These are phyloP conservation scores for Temnothorax unifasciatus DNA, from an alignment of 2,888 invertebrate species.

Conservation along the genomic window DNA sequence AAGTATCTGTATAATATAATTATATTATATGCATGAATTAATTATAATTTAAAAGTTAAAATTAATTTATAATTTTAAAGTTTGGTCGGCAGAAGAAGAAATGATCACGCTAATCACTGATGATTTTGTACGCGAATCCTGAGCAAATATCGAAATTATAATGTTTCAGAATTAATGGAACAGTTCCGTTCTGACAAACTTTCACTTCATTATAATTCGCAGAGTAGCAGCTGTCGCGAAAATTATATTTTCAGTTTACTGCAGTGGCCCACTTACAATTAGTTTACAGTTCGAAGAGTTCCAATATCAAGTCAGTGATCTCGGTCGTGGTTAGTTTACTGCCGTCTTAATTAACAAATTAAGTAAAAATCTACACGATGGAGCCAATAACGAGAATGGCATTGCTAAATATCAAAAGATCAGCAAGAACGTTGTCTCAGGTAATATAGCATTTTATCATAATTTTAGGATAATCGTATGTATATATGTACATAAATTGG, in stretches of 20 bases:
- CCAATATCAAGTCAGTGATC: conserved; percentile 6
- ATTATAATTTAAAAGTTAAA: not conserved
- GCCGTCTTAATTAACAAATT: not conserved
- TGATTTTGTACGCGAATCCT: not conserved
- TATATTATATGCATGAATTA: not conserved
- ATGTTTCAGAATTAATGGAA: not conserved
- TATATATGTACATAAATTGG: not conserved
- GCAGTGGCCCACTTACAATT: conserved; percentile 12
- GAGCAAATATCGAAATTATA: not conserved
- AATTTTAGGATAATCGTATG: not conserved
- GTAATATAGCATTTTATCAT: conserved; percentile 53
- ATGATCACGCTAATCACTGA: not conserved
- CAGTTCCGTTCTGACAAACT: not conserved
- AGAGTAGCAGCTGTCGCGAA: conserved; percentile 3
- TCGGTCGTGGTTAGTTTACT: not conserved
- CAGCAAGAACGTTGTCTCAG: conserved; percentile 46
- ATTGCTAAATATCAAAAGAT: conserved; percentile 26
- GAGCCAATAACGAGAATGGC: conserved; percentile 30
- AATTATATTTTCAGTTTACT: conserved; percentile 4
- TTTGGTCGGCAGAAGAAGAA: not conserved
- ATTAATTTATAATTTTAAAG: not conserved
- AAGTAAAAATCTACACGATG: conserved; percentile 43
- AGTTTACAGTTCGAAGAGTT: not conserved
- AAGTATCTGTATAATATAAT: not conserved
- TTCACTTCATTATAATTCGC: conserved; percentile 16